Evolutionary conservation across 2,797 vertebrate genomes (phyloP).

Genomic region (Emydoidea blandingii): DNA sequence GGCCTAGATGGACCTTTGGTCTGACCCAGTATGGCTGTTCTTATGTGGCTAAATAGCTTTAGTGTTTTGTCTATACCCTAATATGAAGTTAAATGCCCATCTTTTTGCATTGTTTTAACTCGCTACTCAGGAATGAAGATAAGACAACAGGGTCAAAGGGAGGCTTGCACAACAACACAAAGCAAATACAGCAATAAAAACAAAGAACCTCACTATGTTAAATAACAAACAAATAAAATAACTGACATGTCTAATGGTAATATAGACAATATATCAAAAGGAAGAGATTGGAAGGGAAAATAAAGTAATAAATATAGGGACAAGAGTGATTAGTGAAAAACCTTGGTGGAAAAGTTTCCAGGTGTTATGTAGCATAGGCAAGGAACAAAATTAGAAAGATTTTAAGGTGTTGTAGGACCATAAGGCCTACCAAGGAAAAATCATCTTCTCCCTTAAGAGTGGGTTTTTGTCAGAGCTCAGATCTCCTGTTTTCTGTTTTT

Average conservation of each 20-base stretch:
- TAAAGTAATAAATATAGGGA: not conserved
- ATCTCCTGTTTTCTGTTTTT: not conserved
- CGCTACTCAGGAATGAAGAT: not conserved
- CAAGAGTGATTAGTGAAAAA: not conserved
- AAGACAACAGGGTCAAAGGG: not conserved
- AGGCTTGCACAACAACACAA: not conserved
- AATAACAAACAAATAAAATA: not conserved
- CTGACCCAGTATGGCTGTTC: too few species aligned
- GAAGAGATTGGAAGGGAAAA: not conserved
- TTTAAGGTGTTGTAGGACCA: not conserved
- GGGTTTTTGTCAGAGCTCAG: not conserved
- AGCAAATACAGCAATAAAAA: not conserved
- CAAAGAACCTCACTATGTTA: not conserved
- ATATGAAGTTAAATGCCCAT: not conserved
- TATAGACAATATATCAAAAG: not conserved
- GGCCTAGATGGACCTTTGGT: too few species aligned
- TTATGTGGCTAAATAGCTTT: not conserved
- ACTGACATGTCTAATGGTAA: not conserved
- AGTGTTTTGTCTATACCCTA: not conserved
- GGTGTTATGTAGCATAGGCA: not conserved
- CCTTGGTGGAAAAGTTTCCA: not conserved
- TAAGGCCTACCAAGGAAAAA: not conserved
- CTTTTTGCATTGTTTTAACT: not conserved
- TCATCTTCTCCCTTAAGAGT: not conserved
- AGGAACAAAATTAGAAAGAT: accelerated